Conservation (phyloP, 2,888 invertebrate genomes). For the Ectemnius cavifrons region DNA sequence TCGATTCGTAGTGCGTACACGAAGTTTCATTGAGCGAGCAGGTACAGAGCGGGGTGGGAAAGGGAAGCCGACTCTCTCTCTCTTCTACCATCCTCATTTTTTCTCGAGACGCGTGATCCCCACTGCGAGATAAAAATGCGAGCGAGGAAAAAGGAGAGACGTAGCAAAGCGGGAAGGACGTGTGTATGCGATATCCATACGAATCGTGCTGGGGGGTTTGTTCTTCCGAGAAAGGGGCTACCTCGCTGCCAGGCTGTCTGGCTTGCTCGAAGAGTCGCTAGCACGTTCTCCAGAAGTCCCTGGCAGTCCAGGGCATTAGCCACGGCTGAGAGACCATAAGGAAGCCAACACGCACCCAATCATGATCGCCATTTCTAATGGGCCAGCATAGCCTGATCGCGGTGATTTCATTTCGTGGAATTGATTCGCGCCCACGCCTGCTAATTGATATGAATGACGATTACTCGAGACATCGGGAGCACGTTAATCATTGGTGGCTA, state of each 20-base stretch:
- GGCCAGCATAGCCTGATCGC: constrained; percentile 7
- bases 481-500: constrained; percentile 13
- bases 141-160: constrained; percentile 1
- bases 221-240: constrained; percentile 69
- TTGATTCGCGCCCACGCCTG: constrained; percentile 38
- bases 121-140: constrained; percentile 3
- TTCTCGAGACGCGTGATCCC: constrained; percentile 15
- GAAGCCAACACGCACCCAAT: constrained; percentile 21
- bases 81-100: background rate
- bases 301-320: constrained; percentile 45
- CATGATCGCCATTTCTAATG: constrained; percentile 55
- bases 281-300: constrained; percentile 31
- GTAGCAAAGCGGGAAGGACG: background rate
- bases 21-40: background rate
- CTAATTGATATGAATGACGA: constrained; percentile 51
- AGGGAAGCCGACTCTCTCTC: background rate
- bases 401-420: constrained; percentile 43
- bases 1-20: background rate
- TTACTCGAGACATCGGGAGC: constrained; percentile 17
- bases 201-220: constrained; percentile 40
- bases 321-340: constrained; percentile 54
- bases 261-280: constrained; percentile 14
- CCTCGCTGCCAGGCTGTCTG: constrained; percentile 75
- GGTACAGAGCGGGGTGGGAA: background rate
- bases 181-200: constrained; percentile 64